These are phyloP conservation scores for Nemotelus pantherinus DNA, from an alignment of 2,888 invertebrate genomes.

Conservation along the genomic window DNA sequence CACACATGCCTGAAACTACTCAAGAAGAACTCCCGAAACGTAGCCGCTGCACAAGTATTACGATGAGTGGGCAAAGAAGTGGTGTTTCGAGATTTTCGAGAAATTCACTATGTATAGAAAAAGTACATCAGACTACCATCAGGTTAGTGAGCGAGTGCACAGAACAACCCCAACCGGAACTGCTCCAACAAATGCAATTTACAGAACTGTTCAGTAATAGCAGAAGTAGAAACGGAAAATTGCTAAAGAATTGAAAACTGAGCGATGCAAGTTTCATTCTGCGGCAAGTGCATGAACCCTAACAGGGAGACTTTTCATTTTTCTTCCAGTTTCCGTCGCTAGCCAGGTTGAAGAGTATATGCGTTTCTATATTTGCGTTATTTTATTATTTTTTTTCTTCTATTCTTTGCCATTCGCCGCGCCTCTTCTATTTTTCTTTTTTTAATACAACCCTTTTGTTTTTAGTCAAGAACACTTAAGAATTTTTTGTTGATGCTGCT, in stretches of 20 bases:
- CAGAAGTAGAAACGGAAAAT: constrained; percentile 10
- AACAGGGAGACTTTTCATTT: background rate
- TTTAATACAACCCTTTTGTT: background rate
- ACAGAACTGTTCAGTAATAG: background rate
- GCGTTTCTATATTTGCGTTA: background rate
- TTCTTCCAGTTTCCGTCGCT: background rate
- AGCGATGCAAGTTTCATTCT: background rate
- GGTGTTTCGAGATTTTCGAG: no score
- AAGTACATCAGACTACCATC: no score
- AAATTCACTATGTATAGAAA: no score
- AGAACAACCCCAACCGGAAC: no score
- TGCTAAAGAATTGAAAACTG: background rate
- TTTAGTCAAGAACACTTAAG: background rate
- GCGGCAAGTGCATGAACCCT: background rate
- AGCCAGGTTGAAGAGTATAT: background rate
- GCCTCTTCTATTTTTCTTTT: background rate
- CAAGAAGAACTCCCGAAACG: no score
- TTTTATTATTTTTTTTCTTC: constrained; percentile 8
- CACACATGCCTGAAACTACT: no score
- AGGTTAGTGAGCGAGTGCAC: no score
- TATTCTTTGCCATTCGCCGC: background rate
- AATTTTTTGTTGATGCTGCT: background rate
- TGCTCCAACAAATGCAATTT: no score
- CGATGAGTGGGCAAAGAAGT: no score
- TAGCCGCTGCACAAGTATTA: no score